Evolutionary conservation across 2,797 vertebrate genomes (phyloP), one percentile per base, ranked within the genome.

Genomic region (Phyllotis vaccarum): DNA sequence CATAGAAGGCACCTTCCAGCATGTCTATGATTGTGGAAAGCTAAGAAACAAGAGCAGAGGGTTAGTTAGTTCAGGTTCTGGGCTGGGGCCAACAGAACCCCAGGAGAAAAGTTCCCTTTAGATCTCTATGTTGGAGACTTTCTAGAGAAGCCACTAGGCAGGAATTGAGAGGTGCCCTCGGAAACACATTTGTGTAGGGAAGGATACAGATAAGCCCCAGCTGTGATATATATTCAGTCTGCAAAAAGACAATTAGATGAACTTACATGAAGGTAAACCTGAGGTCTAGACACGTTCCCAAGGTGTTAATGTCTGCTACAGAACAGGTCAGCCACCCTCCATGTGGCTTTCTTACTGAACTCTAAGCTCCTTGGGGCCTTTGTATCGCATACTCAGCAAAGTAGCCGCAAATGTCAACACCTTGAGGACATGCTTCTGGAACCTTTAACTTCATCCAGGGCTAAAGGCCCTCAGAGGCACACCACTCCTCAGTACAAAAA

Each of bases 1-100:
- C 99, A 74, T 99, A 99, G 96, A 99, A 99, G 54, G 99, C 99
- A 17, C 99, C 99, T 98, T 99, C 99, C 97, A 99, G 98, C 98
- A 99, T 98, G 97, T 99, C 99, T 0, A 99, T 98, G 46, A 99
- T 98, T 64, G 99, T 99, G 89, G 99, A 99, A 31, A 99, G 97
- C 99, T 99, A 97, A 40, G 98, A 98, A 80, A 78, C 62, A 97
- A 97, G 86, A 86, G n/a, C 14, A 17, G 16, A 27, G 10, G 7
- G 58, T 97, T 52, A 83, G 90, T 72, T 31, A 68, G 82, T n/a
- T 52, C 29, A 75, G 49, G 49, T 64, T 24, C 19, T 19, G 34
- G 46, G 17, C 29, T 19, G 46, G 70, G 12, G 3, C 27, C 29
- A 22, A 70, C 2, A 49, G 40, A 74, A 24, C 5, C 8, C 10